These are phyloP conservation scores for Lagopus muta DNA, from an alignment of 2,113 vertebrate species.

Conservation along the genomic window DNA sequence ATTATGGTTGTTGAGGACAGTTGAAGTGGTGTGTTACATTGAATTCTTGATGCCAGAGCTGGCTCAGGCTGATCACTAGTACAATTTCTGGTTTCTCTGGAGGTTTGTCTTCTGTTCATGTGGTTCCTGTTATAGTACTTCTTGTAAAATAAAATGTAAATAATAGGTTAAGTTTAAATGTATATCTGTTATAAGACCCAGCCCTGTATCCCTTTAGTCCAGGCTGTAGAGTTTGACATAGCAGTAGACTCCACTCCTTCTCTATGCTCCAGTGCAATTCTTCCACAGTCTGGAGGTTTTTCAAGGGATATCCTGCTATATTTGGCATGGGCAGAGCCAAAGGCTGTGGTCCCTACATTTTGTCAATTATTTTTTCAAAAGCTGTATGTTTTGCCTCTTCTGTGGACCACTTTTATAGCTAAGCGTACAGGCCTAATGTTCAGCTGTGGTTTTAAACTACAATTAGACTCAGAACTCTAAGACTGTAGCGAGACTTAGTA, in stretches of 20 bases:
- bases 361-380: background rate
- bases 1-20: background rate
- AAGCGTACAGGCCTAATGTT: background rate
- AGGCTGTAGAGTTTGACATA: background rate
- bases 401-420: background rate
- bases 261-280: accelerated
- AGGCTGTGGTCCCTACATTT: background rate
- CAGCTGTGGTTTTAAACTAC: background rate
- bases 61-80: background rate
- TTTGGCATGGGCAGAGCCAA: background rate
- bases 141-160: background rate
- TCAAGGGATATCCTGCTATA: background rate
- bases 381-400: background rate
- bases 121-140: background rate
- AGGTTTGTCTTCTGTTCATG: background rate
- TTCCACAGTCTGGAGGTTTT: background rate
- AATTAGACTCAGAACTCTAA: background rate
- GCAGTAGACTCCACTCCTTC: background rate
- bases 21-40: background rate
- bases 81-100: background rate
- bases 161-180: background rate
- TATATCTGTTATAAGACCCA: background rate
- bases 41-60: background rate
- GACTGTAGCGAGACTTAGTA: background rate
- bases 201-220: background rate